Base-by-base conservation (phyloP, 2,113 vertebrate genomes). In the Ictalurus furcatus region DNA sequence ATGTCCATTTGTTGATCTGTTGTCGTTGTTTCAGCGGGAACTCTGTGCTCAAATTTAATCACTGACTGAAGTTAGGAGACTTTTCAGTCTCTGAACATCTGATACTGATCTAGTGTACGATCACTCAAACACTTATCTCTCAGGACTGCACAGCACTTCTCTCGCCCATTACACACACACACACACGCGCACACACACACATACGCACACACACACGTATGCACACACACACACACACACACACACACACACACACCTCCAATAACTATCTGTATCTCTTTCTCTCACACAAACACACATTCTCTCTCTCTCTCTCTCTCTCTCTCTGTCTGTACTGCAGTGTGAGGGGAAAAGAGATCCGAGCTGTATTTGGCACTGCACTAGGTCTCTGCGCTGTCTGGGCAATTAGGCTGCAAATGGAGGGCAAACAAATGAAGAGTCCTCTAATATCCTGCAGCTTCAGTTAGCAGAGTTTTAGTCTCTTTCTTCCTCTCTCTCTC, bases 351-450 rank as follows among this genome's bases (percentile, higher is more conserved):
- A 11, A 21, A 86, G 87, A 14, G 56, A 83, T 34, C 17, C 6
- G 44, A 81, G 78, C 44, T 52, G 63, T 65, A 86, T 80, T 87
- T 89, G 85, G 52, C 88, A 8, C 44, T 34, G 56, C 71, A 34
- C 80, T 84, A 65, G 67, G 71, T 44, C 71, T 88, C 78, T 84
- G 80, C 48, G 44, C 80, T 89, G 81, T 87, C 88, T 65, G 58
- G 81, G 79, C 82, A 91, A 89, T 85, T 89, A 87, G 85, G 37
- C 88, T 54, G 88, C 81, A 87, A 90, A 91, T 88, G 89, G 87
- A 37, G 56, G 84, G 65, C 65, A 91, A 76, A 91, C 82, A 73
- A 87, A 91, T 91, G 63, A 91, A 87, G 40, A 67, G 37, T 58
- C 63, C 28, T 58, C 63, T 88, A 71, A 85, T 73, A 87, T 83